A percentile compares a stretch with the other conserved stretches of the same genome.
Conservation (phyloP, 2,113 vertebrate genomes). For the Notarius quadriscutis region DNA sequence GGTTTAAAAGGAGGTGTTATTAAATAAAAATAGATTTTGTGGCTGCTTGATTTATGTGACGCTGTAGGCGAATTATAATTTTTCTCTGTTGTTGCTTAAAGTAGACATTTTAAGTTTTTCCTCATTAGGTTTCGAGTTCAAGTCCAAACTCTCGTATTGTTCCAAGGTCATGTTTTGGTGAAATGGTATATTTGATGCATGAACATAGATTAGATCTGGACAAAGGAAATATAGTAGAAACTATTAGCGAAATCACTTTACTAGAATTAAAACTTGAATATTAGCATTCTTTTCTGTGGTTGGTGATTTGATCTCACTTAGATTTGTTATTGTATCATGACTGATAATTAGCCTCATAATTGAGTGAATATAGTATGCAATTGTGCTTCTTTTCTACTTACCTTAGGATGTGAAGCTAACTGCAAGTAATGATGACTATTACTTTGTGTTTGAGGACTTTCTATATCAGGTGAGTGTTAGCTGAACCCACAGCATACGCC, state of each 20-base stretch:
- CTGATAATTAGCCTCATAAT: not conserved
- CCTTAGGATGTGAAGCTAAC: conserved; percentile 95
- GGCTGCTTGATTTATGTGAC: conserved; percentile 30
- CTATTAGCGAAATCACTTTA: not conserved
- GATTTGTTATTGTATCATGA: not conserved
- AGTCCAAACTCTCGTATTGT: not conserved
- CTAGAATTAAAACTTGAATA: conserved; percentile 1
- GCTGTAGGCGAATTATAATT: not conserved
- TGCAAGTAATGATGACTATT: conserved; percentile 97
- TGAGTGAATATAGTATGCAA: not conserved
- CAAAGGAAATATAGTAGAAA: not conserved
- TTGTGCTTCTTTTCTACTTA: not conserved
- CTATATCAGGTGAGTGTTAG: conserved; percentile 88
- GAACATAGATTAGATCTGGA: not conserved
- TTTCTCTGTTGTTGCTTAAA: conserved; percentile 6
- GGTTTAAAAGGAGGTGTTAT: conserved; percentile 31
- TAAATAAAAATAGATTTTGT: conserved; percentile 42
- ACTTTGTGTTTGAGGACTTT: conserved; percentile 99
- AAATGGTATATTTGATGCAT: conserved; percentile 2
- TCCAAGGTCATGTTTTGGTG: conserved; percentile 12
- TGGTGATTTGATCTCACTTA: not conserved
- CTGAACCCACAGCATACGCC: not conserved
- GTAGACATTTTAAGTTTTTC: not conserved
- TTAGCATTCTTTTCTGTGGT: not conserved
- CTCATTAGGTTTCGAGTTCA: conserved; percentile 12